phyloP scores from a whole-genome alignment of 2,888 invertebrate genomes.

The Odontocerum albicorne region DNA sequence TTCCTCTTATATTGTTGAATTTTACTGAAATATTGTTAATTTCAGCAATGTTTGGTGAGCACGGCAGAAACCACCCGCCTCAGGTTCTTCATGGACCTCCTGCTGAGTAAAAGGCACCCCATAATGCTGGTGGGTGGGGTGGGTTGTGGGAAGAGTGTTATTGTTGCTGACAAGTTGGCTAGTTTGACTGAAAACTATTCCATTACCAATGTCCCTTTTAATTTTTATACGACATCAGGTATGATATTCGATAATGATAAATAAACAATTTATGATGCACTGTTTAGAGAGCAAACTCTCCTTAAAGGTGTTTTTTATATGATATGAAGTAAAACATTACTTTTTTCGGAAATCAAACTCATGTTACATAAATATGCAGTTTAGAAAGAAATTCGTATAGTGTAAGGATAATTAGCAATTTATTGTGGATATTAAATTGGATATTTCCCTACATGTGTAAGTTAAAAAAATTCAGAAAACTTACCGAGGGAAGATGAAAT shows the following conservation, averaged over 20 bases:
- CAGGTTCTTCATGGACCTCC: constrained; percentile 83
- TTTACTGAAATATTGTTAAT: too few species aligned
- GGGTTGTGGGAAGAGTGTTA: constrained; percentile 92
- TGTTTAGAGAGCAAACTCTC: neutral
- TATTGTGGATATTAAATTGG: too few species aligned
- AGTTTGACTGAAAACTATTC: constrained; percentile 75
- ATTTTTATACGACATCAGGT: constrained; percentile 92
- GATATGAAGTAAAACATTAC: too few species aligned
- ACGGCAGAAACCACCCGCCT: constrained; percentile 88
- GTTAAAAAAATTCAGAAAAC: too few species aligned
- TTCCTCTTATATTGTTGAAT: too few species aligned
- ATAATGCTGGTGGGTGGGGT: constrained; percentile 90
- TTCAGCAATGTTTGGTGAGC: constrained; percentile 77
- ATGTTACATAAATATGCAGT: too few species aligned
- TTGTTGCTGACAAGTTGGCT: constrained; percentile 80
- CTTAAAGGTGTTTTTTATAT: neutral
- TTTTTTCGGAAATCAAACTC: too few species aligned
- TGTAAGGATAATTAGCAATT: too few species aligned
- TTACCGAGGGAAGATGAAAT: too few species aligned
- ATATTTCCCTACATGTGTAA: too few species aligned
- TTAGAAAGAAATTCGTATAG: too few species aligned
- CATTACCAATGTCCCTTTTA: constrained; percentile 88
- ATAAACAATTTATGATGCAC: neutral
- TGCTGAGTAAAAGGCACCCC: constrained; percentile 77
- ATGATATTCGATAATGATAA: too few species aligned